Base-by-base conservation (phyloP, 2,888 invertebrate genomes). In the Ochropleura plecta region DNA sequence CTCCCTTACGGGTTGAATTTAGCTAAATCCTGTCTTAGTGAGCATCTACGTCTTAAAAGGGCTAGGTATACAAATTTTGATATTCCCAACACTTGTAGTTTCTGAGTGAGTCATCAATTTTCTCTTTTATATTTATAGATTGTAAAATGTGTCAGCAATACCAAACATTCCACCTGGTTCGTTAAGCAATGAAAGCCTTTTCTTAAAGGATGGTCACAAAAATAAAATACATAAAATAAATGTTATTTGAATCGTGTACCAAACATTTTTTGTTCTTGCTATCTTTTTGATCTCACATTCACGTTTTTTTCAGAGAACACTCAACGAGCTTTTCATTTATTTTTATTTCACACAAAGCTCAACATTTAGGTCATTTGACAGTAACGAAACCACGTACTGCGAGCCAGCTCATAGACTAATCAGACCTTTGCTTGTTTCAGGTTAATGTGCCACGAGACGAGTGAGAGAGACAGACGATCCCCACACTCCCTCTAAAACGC, bases 351-450 rank as follows among this genome's bases (percentile, higher is more conserved):
- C 70, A 67, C 80, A 68, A 72, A 81, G 65, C 55, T 53, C 57
- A 14, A 76, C 67, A 86, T 81, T 73, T 79, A 86, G 85, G 86
- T 81, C 83, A 79, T 83, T 77, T 79, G 72, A 77, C 83, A 77
- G 73, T 72, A 78, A 81, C 74, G 73, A 78, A 77, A 79, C 76
- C 72, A 73, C 67, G 73, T 68, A 68, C 65, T 55, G 57, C 69
- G 69, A 73, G 60, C 71, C 64, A 80, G 59, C 79, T 79, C 81
- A 67, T 83, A 81, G 79, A 85, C 90, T 92, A 91, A 93, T 91
- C 89, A 91, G 81, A 84, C 77, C 77, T 81, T 90, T 83, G 74
- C 83, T 95, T 95, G 95, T 95, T 95, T 16, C 95, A 95, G 95
- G 91, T 93, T 92, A 88, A 91, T 89, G 91, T 89, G 90, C 89